Conservation (phyloP, 2,113 vertebrate species). For the Lamprologus speciosus region DNA sequence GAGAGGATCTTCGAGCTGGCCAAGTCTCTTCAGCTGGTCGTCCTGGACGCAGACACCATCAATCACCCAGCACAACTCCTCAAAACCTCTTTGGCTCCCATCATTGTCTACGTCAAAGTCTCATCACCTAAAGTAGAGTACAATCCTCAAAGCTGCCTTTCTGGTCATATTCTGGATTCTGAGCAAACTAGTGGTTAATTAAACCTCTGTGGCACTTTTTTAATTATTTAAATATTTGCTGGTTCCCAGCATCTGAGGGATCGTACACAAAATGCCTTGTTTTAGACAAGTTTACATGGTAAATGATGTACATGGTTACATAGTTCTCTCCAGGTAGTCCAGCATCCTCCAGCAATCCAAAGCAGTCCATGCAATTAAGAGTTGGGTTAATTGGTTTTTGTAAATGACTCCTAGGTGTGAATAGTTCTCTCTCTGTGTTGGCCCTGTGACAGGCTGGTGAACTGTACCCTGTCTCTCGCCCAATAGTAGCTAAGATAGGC, state of each 20-base stretch:
- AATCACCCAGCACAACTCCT: constrained; percentile 92
- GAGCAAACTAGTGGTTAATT: not conserved
- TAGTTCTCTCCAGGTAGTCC: not conserved
- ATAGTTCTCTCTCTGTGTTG: not conserved
- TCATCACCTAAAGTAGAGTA: constrained; percentile 88
- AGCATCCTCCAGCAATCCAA: not conserved
- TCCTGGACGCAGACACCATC: constrained; percentile 95
- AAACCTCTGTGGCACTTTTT: not conserved
- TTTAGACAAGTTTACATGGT: not conserved
- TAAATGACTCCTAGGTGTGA: not conserved
- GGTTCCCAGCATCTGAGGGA: not conserved
- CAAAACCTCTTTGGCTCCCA: constrained; percentile 95
- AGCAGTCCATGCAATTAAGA: not conserved
- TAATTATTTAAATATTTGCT: not conserved
- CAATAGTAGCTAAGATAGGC: not conserved
- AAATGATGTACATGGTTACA: not conserved
- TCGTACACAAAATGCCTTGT: not conserved
- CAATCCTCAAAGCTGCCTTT: not conserved
- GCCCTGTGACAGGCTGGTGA: not conserved
- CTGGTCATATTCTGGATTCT: not conserved
- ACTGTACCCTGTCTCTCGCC: not conserved
- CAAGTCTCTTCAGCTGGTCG: constrained; percentile 91
- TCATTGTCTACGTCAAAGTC: constrained; percentile 95
- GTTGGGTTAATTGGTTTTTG: not conserved
- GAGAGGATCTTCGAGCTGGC: constrained; percentile 96